Evolutionary conservation across 2,797 vertebrate species (phyloP), one percentile per base, ranked within the genome.

Genomic region (Pangasius djambal): DNA sequence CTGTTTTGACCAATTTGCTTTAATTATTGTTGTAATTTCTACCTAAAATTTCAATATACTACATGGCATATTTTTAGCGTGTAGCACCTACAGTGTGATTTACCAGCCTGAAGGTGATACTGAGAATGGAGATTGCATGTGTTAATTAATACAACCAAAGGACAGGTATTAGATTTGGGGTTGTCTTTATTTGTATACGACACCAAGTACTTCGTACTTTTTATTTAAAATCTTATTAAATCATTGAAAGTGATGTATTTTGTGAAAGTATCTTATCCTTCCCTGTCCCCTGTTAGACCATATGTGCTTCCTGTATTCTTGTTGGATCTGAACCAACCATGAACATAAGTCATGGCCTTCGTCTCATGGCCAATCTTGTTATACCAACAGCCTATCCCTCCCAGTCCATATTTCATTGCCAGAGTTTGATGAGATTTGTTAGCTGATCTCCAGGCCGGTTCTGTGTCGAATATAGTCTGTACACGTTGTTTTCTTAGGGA

Each of bases 241-340:
- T 70, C 34, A 20, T 31, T 40, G 3, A 72, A 20, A 40, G 18
- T 4, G 34, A 72, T 40, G 18, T 72, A 40, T 40, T 40, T 50
- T 77, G 74, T 77, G n/a, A 44, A 74, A 25, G 37, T 44, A 48
- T 75, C 22, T 72, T 37, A 72, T 37, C 69, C 20, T 75, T 75
- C 22, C 10, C 40, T 75, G 40, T 48, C 25, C 25, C 44, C 40
- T 75, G 22, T 34, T 88, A 22, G 52, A 69, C 28, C 86, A 88
- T 31, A 88, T 86, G 77, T 31, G 61, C 16, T 78, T 81, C 57
- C 25, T 15, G 48, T 69, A 65, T 85, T 67, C 85, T 12, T 78
- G 74, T 82, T 72, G 13, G 50, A 84, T 83, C 16, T 67, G 22
- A 67, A 48, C 65, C 74, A 65, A 70, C 52, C 70, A 83, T 78